These are phyloP conservation scores for Poecilus cupreus DNA, from an alignment of 2,888 invertebrate species.

Conservation along the genomic window DNA sequence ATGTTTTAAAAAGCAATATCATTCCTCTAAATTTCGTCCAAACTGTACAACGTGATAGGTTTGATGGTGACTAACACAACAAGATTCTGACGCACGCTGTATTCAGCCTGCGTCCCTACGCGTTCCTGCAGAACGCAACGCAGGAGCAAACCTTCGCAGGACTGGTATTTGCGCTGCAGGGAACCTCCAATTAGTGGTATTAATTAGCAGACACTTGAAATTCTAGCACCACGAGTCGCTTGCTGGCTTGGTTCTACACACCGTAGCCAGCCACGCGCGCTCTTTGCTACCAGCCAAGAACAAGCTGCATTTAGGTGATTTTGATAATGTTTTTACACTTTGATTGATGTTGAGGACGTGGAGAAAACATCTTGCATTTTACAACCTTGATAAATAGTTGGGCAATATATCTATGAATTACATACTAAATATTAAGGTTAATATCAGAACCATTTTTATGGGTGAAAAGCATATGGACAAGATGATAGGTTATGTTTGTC, in stretches of 20 bases:
- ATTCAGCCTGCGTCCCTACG: background rate
- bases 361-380: background rate
- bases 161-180: conserved; percentile 64
- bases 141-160: background rate
- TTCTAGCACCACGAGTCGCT: conserved; percentile 67
- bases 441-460: too few relatives aligned
- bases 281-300: background rate
- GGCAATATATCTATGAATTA: too few relatives aligned
- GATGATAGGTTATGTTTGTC: too few relatives aligned
- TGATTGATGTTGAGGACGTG: too few relatives aligned
- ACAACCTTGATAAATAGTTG: too few relatives aligned
- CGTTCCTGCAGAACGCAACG: background rate
- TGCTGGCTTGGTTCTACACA: background rate
- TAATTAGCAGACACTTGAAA: conserved; percentile 72
- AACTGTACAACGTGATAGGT: too few relatives aligned
- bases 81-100: background rate
- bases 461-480: too few relatives aligned
- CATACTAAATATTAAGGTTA: too few relatives aligned
- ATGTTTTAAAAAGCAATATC: too few relatives aligned
- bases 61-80: conserved; percentile 8
- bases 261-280: background rate
- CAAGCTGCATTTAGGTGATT: background rate
- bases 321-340: background rate
- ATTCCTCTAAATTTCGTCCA: background rate
- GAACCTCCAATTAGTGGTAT: conserved; percentile 72